Base-by-base conservation (phyloP, 2,113 vertebrate species). In the Echinops telfairi region DNA sequence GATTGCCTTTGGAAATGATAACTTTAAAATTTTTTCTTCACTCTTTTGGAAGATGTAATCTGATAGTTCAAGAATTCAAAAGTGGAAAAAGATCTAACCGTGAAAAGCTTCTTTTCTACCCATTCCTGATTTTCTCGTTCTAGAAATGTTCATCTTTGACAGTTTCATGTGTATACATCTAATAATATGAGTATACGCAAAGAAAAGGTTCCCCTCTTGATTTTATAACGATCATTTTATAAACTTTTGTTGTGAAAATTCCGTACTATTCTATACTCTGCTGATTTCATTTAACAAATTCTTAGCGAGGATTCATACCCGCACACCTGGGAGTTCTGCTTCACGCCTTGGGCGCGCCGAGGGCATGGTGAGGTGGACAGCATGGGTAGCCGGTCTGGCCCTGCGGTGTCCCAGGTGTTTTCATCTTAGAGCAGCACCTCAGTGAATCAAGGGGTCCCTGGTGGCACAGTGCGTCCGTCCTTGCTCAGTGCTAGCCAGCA, bases 1-100 rank as follows among this genome's bases (percentile, higher is more conserved):
- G 85, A 76, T 88, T 93, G 73, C 33, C 60, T 57, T 73, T 84
- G 15, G 76, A 84, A 93, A 66, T 90, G 38, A 15, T 86, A 71
- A 8, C 22, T 75, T 43, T 62, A 58, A 58, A 38, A 16, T 5
- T 15, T 86, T 53, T 80, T 58, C 16, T 47, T 66, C 23, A 31
- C 86, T 33, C 83, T 79, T 85, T 73, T 92, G 15, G 75, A 64
- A 87, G 80, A 75, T 81, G 25, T 0, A 6, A 85, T 93, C 11
- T 70, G 9, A 23, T 93, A 31, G 16, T 85, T 85, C 76, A 89
- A 36, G 88, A 76, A 40, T 85, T 95, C 68, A 82, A 29, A 77
- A 10, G 20, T 88, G 36, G 6, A 38, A 53, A 57, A 92, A 53
- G 4, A 53, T 64, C 23, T 25, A 17, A 53, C 60, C 33, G 22